These are phyloP conservation scores for Odobenus rosmarus DNA, from an alignment of 2,113 vertebrate species.

Conservation along the genomic window DNA sequence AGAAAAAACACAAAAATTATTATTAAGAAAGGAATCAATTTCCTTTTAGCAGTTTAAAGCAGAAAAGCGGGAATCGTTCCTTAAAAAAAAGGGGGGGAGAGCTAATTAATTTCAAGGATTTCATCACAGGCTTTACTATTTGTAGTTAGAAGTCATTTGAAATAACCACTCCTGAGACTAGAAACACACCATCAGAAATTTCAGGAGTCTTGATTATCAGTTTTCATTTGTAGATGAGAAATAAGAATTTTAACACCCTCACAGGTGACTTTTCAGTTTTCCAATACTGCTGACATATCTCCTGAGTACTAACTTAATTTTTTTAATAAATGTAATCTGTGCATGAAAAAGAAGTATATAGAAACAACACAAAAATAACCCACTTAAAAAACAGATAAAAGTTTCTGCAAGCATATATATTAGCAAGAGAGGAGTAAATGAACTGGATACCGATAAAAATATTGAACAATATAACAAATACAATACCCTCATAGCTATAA, in stretches of 20 bases:
- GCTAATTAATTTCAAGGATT: constrained; percentile 85
- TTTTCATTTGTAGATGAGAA: constrained; percentile 86
- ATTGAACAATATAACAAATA: background rate
- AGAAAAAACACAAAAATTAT: constrained; percentile 43
- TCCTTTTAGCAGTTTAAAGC: constrained; percentile 64
- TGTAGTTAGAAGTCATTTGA: constrained; percentile 84
- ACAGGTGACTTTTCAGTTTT: constrained; percentile 78
- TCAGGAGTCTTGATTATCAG: constrained; percentile 84
- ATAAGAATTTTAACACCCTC: constrained; percentile 82
- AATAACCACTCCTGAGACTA: constrained; percentile 85
- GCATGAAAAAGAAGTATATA: constrained; percentile 29
- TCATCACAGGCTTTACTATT: constrained; percentile 82
- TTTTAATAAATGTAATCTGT: constrained; percentile 69
- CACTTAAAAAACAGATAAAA: constrained; percentile 39
- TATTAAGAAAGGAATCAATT: constrained; percentile 68
- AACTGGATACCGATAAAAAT: background rate
- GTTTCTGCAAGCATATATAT: background rate
- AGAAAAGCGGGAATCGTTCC: constrained; percentile 76
- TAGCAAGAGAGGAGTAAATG: background rate
- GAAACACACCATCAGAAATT: constrained; percentile 82
- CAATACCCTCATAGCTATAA: background rate
- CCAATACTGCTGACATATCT: constrained; percentile 79
- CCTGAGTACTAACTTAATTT: constrained; percentile 69
- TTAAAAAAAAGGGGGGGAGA: constrained; percentile 73
- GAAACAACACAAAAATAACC: constrained; percentile 16